Percentiles rank a stretch among this genome's conserved stretches.
Evolutionary conservation across 92 coral and sea anemone genomes (phyloP).

Genomic region (Diadumene lineata): DNA sequence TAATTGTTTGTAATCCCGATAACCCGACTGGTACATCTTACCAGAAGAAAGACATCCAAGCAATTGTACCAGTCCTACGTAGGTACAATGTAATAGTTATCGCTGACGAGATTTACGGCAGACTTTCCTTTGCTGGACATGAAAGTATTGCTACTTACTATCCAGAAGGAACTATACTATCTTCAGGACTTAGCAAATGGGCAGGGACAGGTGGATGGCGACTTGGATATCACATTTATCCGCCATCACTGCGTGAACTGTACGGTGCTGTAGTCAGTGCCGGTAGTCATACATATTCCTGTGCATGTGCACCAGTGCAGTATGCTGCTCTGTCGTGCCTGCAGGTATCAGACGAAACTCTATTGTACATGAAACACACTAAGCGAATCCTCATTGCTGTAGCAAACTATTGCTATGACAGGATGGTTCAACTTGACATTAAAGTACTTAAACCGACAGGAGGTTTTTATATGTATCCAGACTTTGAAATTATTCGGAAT

Average conservation of each 20-base stretch:
- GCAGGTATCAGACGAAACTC: constrained; percentile 37
- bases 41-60: constrained; percentile 37
- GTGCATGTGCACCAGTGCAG: constrained; percentile 64
- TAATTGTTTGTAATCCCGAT: constrained; percentile 53
- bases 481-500: constrained; percentile 53
- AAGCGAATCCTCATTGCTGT: constrained; percentile 43
- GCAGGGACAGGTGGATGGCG: constrained; percentile 67
- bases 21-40: constrained; percentile 63
- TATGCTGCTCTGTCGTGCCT: constrained; percentile 47
- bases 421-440: constrained; percentile 45
- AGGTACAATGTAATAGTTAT: constrained; percentile 44
- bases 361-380: constrained; percentile 37
- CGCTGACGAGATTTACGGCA: constrained; percentile 59
- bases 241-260: constrained; percentile 28
- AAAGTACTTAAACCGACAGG: constrained; percentile 54
- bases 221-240: constrained; percentile 61
- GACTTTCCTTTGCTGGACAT: constrained; percentile 48
- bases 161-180: constrained; percentile 49
- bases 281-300: constrained; percentile 57
- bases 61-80: constrained; percentile 27
- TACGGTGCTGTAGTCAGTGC: constrained; percentile 49
- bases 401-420: constrained; percentile 39
- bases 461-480: constrained; percentile 64
- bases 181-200: constrained; percentile 58
- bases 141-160: constrained; percentile 42